Conservation (phyloP, 2,797 vertebrate genomes). For the Propithecus perrieri region DNA sequence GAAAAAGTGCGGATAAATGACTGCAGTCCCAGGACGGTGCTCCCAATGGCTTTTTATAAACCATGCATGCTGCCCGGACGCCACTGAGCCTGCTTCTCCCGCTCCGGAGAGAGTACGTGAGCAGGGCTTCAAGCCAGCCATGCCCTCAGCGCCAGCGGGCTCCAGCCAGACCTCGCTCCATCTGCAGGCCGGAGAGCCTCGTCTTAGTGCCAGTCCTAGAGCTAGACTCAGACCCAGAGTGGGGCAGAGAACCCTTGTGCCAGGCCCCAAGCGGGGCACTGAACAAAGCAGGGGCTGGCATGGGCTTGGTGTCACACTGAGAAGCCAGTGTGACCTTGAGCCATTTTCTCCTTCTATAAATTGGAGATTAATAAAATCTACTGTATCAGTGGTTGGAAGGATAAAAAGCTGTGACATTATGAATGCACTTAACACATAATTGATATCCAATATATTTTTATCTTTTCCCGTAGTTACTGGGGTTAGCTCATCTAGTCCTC, state of each 20-base stretch:
- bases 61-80: background rate
- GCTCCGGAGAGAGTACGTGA: background rate
- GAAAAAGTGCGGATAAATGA: constrained; percentile 76
- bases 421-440: background rate
- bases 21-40: constrained; percentile 70
- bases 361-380: background rate
- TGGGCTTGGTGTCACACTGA: background rate
- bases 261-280: background rate
- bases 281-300: background rate
- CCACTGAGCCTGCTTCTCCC: background rate
- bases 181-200: background rate
- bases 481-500: background rate
- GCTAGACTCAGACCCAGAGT: background rate
- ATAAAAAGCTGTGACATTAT: background rate
- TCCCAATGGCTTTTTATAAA: constrained; percentile 75
- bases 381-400: background rate
- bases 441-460: background rate
- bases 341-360: background rate
- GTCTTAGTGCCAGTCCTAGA: background rate
- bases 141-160: background rate
- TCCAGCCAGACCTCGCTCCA: background rate
- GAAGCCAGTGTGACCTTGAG: constrained; percentile 57
- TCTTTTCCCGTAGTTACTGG: background rate
- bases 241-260: background rate
- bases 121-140: constrained; percentile 31